Evolutionary conservation across 2,888 invertebrate genomes (phyloP), one percentile per base, ranked within the genome.

Genomic region (Drosophila atripex): DNA sequence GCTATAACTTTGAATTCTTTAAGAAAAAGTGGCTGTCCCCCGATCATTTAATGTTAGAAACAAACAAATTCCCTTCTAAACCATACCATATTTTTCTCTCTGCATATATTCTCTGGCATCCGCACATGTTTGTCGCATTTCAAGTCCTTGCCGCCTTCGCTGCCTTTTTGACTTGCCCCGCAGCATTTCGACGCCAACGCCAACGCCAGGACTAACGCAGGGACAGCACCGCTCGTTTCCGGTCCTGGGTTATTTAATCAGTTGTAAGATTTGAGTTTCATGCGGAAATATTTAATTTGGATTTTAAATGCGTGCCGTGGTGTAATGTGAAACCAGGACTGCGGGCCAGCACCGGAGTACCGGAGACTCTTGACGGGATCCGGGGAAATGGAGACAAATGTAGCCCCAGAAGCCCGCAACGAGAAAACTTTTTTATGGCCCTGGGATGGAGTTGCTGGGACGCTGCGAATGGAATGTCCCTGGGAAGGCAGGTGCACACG

Each of bases 251-350:
- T 86, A 83, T 83, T 83, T 86, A 83, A 83, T 83, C 82, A 86
- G 82, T 80, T 86, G 82, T 83, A 83, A 86, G 82, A 83, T 86
- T 83, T 83, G 78, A 78, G 82, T 80, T 83, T 86, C 82, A 83
- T 83, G 82, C 86, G 82, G 82, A 83, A 83, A 83, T 83, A 83
- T 83, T 83, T 83, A 83, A 83, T 83, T 83, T 83, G 82, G 82
- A 83, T 83, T 83, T 83, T 80, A 86, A 83, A 80, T 83, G 82
- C 80, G 86, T 83, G 86, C 83, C 86, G 39, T 45, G 71, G 61
- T 73, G 82, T 83, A 76, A 86, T 83, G 53, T 60, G 75, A 82
- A 69, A 70, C 74, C 74, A 60, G 41, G 25, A 51, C 43, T 8
- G 28, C 28, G 28, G 28, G 3, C 61, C 43, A 35, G 59, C 45